Percentiles rank a stretch among this genome's conserved stretches.
These are phyloP conservation scores for Panurus biarmicus DNA, from an alignment of 2,113 vertebrate species.

Conservation along the genomic window DNA sequence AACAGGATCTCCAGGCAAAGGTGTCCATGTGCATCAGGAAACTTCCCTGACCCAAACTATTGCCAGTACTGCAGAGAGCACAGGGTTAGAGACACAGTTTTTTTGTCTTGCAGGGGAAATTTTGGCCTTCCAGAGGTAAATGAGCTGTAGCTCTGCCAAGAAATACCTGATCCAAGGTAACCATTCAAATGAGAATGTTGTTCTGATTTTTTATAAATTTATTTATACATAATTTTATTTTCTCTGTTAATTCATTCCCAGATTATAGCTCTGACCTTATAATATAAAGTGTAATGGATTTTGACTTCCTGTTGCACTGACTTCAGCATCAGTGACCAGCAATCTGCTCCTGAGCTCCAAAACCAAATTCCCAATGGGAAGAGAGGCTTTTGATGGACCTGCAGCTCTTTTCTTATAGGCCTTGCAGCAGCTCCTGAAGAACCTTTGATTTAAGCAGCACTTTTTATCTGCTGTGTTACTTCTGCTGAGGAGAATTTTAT, in stretches of 20 bases:
- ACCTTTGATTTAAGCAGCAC: neutral
- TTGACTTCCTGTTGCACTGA: neutral
- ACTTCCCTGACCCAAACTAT: neutral
- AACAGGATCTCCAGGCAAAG: neutral
- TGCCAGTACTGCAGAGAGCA: neutral
- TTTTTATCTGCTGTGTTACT: neutral
- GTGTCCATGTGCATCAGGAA: neutral
- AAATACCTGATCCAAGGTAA: neutral
- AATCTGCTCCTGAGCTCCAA: neutral
- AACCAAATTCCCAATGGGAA: neutral
- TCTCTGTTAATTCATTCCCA: neutral
- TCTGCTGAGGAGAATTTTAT: neutral
- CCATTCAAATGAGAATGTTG: neutral
- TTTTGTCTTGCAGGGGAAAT: neutral
- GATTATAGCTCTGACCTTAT: neutral
- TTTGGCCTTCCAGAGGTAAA: neutral
- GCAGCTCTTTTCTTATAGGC: neutral
- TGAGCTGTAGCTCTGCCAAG: neutral
- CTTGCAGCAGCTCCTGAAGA: neutral
- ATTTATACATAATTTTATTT: neutral
- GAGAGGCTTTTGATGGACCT: neutral
- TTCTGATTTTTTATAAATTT: neutral
- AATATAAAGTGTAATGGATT: neutral
- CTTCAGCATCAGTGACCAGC: neutral
- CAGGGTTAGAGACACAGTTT: neutral